Conservation (phyloP, 2,797 vertebrate genomes). For the Macroramphosus scolopax region DNA sequence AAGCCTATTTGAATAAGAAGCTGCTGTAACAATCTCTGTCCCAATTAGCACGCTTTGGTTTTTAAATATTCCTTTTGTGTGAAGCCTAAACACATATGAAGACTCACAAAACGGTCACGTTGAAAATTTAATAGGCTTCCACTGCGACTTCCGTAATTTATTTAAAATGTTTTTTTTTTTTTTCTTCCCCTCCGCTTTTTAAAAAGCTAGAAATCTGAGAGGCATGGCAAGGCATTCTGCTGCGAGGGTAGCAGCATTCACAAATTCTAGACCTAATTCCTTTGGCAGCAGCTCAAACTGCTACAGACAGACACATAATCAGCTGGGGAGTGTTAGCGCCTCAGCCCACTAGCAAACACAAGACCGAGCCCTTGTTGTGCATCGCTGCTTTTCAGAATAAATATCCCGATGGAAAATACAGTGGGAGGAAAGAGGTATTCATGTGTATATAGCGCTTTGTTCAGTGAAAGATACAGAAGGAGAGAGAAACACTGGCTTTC, state of each 20-base stretch:
- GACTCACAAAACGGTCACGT: constrained; percentile 79
- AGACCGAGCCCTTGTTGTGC: constrained; percentile 74
- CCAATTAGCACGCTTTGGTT: constrained; percentile 76
- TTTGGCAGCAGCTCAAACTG: constrained; percentile 82
- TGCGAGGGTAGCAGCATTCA: constrained; percentile 77
- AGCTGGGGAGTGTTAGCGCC: constrained; percentile 78
- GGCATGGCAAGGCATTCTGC: constrained; percentile 70
- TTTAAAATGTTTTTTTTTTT: constrained; percentile 72
- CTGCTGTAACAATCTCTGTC: constrained; percentile 72
- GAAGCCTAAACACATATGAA: constrained; percentile 81
- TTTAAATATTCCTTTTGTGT: constrained; percentile 78
- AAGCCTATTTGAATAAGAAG: constrained; percentile 77
- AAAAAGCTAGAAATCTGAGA: constrained; percentile 72
- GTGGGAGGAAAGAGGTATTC: constrained; percentile 68
- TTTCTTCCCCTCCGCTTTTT: constrained; percentile 30
- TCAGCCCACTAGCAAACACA: constrained; percentile 76
- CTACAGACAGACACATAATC: constrained; percentile 83
- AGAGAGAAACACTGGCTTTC: constrained; percentile 64
- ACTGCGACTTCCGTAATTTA: constrained; percentile 81
- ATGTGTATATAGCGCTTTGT: constrained; percentile 72
- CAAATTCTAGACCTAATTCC: constrained; percentile 82
- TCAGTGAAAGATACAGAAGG: constrained; percentile 66
- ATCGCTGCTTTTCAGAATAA: constrained; percentile 74
- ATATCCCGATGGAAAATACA: constrained; percentile 74
- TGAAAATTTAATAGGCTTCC: constrained; percentile 83